Percentiles rank a stretch among this genome's conserved stretches.
Conservation (phyloP, 2,888 invertebrate species). For the Incurvaria masculella region DNA sequence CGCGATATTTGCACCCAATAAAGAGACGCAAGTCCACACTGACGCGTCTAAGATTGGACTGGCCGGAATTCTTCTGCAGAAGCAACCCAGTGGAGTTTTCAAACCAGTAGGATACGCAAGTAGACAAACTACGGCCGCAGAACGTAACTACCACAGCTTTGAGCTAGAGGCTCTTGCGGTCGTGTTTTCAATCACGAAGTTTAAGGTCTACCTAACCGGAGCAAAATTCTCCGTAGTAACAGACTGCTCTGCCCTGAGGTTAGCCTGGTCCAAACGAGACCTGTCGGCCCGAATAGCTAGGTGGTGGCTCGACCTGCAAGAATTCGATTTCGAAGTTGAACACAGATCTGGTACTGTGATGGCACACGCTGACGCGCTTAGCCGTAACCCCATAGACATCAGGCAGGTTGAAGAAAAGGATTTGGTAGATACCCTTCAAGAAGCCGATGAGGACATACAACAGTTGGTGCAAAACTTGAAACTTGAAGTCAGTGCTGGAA, state of each 20-base stretch:
- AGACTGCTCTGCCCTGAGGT: constrained; percentile 18
- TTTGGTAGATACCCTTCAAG: too few relatives aligned
- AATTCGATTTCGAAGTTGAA: constrained; percentile 18
- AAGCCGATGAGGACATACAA: too few relatives aligned
- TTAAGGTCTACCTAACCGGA: constrained; percentile 1
- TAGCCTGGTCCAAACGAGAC: constrained; percentile 16
- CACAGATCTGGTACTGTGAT: constrained; percentile 17
- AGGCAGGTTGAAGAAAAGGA: too few relatives aligned
- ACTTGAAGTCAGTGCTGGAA: too few relatives aligned
- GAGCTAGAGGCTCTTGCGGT: constrained; percentile 1
- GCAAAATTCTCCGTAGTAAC: constrained; percentile 3
- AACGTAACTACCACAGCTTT: constrained; percentile 16
- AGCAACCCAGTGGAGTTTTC: constrained; percentile 6
- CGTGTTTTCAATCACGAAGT: not conserved
- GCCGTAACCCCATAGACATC: constrained; percentile 12
- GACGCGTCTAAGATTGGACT: constrained; percentile 10
- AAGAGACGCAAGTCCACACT: constrained; percentile 10
- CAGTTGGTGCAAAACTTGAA: too few relatives aligned
- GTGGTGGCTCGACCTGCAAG: constrained; percentile 19
- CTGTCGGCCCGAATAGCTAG: constrained; percentile 17
- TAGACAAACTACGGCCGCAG: constrained; percentile 11
- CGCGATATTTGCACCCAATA: constrained; percentile 2
- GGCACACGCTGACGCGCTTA: constrained; percentile 20
- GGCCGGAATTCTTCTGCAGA: constrained; percentile 10
- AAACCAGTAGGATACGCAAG: constrained; percentile 18